phyloP scores from a whole-genome alignment of 2,797 vertebrate genomes.

The Chaetodon trifasciatus region DNA sequence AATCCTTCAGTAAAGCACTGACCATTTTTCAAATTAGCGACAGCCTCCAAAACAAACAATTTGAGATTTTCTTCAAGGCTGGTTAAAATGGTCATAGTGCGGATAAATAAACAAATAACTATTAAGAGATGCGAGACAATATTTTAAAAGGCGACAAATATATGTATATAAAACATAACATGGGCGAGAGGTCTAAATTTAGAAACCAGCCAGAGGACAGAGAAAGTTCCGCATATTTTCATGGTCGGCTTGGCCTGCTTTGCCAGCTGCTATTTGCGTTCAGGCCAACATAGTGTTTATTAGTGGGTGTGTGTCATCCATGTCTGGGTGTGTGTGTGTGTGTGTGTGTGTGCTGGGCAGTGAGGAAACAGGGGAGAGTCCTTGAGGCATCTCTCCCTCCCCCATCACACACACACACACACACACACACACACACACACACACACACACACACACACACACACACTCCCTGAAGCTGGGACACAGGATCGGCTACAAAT shows the following conservation, averaged over 20 bases:
- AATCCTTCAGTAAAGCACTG: neutral
- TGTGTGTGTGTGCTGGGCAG: constrained; percentile 26
- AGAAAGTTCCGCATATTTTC: constrained; percentile 78
- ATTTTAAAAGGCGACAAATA: neutral
- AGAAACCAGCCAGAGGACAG: constrained; percentile 74
- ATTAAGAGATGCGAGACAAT: neutral
- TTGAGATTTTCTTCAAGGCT: neutral
- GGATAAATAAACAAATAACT: neutral
- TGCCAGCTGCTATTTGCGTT: constrained; percentile 76
- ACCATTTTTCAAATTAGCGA: neutral
- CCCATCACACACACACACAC: constrained; percentile 49
- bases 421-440: too few relatives aligned
- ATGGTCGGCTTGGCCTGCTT: constrained; percentile 74
- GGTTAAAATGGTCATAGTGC: neutral
- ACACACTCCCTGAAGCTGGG: constrained; percentile 52
- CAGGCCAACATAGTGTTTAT: constrained; percentile 65
- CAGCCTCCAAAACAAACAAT: neutral
- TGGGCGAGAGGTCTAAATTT: constrained; percentile 69
- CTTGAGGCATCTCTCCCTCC: constrained; percentile 72
- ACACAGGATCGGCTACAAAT: constrained; percentile 72
- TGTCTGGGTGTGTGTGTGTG: constrained; percentile 61
- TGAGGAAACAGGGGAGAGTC: constrained; percentile 60
- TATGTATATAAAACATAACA: neutral
- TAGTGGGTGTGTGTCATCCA: constrained; percentile 66
- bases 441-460: constrained; percentile 45